Evolutionary conservation across 2,797 vertebrate species (phyloP), one percentile per base, ranked within the genome.

Genomic region (Sebastes matsubarae): DNA sequence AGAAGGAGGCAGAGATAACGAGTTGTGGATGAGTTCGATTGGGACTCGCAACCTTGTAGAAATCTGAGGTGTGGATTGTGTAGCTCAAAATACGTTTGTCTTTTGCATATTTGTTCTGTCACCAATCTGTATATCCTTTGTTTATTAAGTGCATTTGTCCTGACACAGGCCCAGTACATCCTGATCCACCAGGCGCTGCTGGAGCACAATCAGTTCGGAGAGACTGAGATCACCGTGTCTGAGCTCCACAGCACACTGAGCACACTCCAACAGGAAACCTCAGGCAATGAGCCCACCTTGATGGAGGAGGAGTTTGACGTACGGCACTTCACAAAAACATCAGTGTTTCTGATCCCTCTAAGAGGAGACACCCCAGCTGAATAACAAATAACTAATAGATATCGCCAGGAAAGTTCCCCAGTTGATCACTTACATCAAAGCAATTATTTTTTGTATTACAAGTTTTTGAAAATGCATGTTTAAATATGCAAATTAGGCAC

Each of bases 181-280:
- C 93, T 99, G 89, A 99, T 99, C 81, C 98, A 99, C 89, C 97
- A 98, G 91, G 97, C 97, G 0, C 92, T 99, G 86, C 96, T 99
- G 86, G 99, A 99, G 85, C 96, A 99, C 90, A 97, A 97, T 85
- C 97, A 98, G 91, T 99, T 96, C 87, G 99, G 99, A 54, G 98
- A 99, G 88, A 99, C 99, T 0, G 98, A 99, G 93, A 86, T 97
- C 83, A 54, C 4, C 22, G 88, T 99, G 90, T 77, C 96, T 11
- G 97, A 98, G 72, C 91, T 99, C 22, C 97, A 97, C 77, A 91
- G 93, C 20, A 90, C 84, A 1, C 89, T 98, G 65, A 93, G 68
- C 36, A 93, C 92, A 3, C 91, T 99, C 77, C 97, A 94, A 89
- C 94, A 95, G 38, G 96, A 83, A 58, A 97, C 94, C 63, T 79